These are phyloP conservation scores for Cololabis saira DNA, from an alignment of 2,113 vertebrate genomes.

Conservation along the genomic window DNA sequence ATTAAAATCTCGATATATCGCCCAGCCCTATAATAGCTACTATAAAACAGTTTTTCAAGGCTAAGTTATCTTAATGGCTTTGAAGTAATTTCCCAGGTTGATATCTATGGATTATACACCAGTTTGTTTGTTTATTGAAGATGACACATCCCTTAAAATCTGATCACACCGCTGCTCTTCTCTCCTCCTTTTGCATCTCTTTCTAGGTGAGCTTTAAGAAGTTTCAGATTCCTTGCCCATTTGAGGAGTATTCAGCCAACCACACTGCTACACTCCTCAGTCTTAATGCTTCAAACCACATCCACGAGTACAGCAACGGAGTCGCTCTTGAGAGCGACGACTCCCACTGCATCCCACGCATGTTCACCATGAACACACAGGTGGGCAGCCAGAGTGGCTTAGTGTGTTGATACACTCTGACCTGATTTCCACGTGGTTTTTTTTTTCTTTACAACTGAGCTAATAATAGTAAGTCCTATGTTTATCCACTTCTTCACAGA, in stretches of 20 bases:
- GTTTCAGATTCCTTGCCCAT: conserved; percentile 92
- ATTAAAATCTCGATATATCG: too few species aligned
- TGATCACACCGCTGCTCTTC: neutral
- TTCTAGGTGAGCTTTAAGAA: conserved; percentile 96
- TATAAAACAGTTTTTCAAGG: too few species aligned
- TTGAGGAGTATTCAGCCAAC: conserved; percentile 81
- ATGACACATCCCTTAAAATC: too few species aligned
- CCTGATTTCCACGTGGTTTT: neutral
- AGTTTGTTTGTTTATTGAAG: too few species aligned
- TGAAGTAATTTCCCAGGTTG: too few species aligned
- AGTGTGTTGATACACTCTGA: too few species aligned
- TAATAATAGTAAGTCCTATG: conserved; percentile 2
- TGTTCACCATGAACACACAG: conserved; percentile 95
- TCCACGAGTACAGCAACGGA: conserved; percentile 68
- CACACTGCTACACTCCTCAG: conserved; percentile 55
- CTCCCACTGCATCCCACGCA: conserved; percentile 79
- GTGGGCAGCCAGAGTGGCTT: conserved; percentile 66
- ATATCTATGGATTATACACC: too few species aligned
- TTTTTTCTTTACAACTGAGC: neutral
- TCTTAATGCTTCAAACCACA: conserved; percentile 52
- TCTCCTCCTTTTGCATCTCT: neutral
- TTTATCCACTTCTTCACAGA: conserved; percentile 77
- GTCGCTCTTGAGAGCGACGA: conserved; percentile 64
- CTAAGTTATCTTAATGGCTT: too few species aligned
- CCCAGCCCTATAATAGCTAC: conserved; percentile 13